Percentiles rank a stretch among this genome's conserved stretches.
phyloP scores from a whole-genome alignment of 2,888 invertebrate species.

The Ochlodes sylvanus region DNA sequence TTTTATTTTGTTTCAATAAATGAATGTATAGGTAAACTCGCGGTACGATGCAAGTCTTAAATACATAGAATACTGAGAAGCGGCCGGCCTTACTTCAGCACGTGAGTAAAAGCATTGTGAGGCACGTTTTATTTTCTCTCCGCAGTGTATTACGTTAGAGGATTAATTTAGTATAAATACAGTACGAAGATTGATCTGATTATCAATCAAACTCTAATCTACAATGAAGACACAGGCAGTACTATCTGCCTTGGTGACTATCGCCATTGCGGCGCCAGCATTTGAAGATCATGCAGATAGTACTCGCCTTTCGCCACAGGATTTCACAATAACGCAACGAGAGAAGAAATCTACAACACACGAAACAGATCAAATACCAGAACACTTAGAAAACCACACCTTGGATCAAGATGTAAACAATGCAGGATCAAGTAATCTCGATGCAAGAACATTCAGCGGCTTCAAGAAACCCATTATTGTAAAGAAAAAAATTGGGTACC shows the following conservation, averaged over 20 bases:
- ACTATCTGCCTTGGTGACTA: conserved; percentile 62
- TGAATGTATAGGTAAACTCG: neutral
- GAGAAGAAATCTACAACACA: conserved; percentile 59
- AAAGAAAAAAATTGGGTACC: conserved; percentile 67
- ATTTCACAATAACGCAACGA: conserved; percentile 48
- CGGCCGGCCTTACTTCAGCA: conserved; percentile 60
- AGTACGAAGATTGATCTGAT: conserved; percentile 45
- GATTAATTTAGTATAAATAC: conserved; percentile 68
- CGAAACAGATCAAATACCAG: conserved; percentile 43
- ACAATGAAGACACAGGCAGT: conserved; percentile 75
- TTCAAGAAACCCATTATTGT: conserved; percentile 67
- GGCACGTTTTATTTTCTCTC: conserved; percentile 66
- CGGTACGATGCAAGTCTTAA: neutral
- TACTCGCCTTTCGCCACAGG: conserved; percentile 42
- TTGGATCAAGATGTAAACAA: conserved; percentile 24
- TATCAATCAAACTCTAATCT: conserved; percentile 61
- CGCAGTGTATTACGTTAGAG: conserved; percentile 43
- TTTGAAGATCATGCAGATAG: conserved; percentile 52
- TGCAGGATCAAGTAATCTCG: conserved; percentile 42
- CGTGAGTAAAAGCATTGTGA: conserved; percentile 45
- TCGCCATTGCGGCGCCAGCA: conserved; percentile 66
- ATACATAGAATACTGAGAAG: conserved; percentile 33
- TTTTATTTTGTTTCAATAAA: neutral
- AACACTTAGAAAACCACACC: conserved; percentile 33
- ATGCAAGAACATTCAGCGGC: conserved; percentile 51